Evolutionary conservation across 2,113 vertebrate species (phyloP).

Genomic region (Psophia crepitans): DNA sequence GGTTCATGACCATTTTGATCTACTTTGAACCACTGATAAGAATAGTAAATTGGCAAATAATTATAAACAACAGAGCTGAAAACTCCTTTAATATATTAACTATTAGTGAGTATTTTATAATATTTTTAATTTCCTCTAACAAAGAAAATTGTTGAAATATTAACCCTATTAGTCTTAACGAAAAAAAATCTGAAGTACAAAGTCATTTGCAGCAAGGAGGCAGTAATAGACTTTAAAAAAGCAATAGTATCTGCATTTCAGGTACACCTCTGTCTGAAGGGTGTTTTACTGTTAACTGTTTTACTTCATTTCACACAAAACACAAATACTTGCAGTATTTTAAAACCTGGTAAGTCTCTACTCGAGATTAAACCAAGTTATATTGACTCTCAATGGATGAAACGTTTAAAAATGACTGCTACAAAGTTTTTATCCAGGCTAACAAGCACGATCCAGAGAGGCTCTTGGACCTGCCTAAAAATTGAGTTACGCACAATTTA

Average conservation of each 20-base stretch:
- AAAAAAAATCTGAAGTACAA: neutral
- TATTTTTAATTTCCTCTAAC: neutral
- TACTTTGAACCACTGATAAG: neutral
- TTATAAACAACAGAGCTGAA: neutral
- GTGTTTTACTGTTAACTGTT: neutral
- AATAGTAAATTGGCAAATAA: neutral
- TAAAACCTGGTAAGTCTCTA: neutral
- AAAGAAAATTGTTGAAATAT: neutral
- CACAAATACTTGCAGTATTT: neutral
- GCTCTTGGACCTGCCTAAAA: neutral
- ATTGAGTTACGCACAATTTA: neutral
- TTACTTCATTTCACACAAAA: neutral
- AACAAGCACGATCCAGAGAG: neutral
- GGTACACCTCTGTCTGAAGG: neutral
- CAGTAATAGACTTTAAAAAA: neutral
- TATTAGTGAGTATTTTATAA: neutral
- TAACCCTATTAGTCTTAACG: neutral
- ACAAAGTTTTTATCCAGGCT: neutral
- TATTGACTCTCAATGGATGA: neutral
- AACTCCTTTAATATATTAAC: neutral
- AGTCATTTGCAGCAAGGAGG: neutral
- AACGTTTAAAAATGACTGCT: neutral
- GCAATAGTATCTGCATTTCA: neutral
- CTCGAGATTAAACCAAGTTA: neutral
- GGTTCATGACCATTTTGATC: neutral